Evolutionary conservation across 1,140 invertebrate species (phyloP).

Genomic region (Trichonephila inaurata): DNA sequence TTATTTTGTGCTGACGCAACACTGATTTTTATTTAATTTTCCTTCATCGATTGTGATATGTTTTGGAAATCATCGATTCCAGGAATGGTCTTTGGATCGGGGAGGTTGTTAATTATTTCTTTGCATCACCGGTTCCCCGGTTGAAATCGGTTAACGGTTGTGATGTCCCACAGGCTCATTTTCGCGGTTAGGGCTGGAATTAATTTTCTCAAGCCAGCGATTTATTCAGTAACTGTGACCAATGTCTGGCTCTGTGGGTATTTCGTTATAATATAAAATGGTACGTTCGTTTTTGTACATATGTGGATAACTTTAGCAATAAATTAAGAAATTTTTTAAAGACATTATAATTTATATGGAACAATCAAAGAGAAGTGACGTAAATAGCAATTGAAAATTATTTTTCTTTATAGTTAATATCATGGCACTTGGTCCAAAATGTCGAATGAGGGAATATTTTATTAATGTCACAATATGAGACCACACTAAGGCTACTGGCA

Average conservation of each 20-base stretch:
- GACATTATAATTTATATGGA: too few relatives aligned
- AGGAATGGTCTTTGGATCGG: neutral
- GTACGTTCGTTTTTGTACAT: neutral
- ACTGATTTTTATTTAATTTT: neutral
- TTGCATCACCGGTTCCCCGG: neutral
- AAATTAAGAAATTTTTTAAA: neutral
- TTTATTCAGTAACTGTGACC: conserved; percentile 4
- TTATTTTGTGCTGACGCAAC: neutral
- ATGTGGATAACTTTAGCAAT: neutral
- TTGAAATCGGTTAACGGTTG: neutral
- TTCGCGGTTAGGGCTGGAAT: neutral
- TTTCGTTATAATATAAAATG: neutral
- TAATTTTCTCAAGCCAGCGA: conserved; percentile 1
- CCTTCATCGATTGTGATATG: neutral
- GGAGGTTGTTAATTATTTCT: conserved; percentile 9
- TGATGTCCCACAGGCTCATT: conserved; percentile 8
- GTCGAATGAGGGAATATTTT: too few relatives aligned
- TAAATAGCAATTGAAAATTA: too few relatives aligned
- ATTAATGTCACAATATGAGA: too few relatives aligned
- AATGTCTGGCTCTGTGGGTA: neutral
- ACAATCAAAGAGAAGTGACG: too few relatives aligned
- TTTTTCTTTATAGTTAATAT: too few relatives aligned
- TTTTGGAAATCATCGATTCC: neutral
- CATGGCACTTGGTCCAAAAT: too few relatives aligned
- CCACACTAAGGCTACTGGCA: too few relatives aligned